Evolutionary conservation across 2,113 vertebrate genomes (phyloP).

Genomic region (Colius striatus): DNA sequence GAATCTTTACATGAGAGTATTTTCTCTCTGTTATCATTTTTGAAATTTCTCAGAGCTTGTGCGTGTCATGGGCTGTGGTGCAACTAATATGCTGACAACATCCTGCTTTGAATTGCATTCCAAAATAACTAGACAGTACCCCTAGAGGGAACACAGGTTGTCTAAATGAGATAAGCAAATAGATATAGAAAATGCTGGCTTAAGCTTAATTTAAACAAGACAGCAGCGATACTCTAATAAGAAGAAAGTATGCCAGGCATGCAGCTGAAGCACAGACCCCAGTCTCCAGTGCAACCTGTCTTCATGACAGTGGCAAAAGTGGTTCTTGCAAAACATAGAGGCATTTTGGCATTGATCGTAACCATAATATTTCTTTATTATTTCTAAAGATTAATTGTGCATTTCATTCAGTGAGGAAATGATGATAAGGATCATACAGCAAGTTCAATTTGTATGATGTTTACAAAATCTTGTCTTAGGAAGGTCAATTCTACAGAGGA

Average conservation of each 20-base stretch:
- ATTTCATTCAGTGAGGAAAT: background rate
- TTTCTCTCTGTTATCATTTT: background rate
- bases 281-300: background rate
- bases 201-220: conserved; percentile 15
- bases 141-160: conserved; percentile 61
- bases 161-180: conserved; percentile 65
- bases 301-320: background rate
- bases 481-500: background rate
- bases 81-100: conserved; percentile 46
- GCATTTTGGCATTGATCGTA: background rate
- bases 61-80: background rate
- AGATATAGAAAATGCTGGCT: conserved; percentile 64
- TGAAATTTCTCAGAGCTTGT: background rate
- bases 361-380: background rate
- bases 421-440: background rate
- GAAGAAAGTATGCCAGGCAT: background rate
- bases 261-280: background rate
- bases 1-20: background rate
- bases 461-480: background rate
- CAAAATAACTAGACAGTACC: conserved; percentile 22
- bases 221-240: background rate
- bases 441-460: background rate
- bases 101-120: conserved; percentile 50
- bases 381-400: background rate
- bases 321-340: background rate